These are phyloP conservation scores for Diarsia mendica DNA, from an alignment of 2,888 invertebrate genomes.

Conservation along the genomic window DNA sequence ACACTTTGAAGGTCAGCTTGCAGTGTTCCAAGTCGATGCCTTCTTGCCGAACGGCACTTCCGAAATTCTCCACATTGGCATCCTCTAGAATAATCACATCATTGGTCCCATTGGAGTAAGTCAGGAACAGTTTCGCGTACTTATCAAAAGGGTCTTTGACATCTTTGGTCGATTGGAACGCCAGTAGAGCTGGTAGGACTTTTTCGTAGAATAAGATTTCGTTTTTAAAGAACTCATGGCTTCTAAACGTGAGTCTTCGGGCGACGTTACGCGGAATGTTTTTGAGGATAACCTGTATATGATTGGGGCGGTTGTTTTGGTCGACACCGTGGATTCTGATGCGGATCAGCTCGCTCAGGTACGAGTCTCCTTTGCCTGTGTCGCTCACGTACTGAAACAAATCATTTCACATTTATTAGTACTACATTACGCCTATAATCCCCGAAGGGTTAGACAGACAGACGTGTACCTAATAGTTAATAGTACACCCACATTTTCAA, in stretches of 20 bases:
- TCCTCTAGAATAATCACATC: conserved; percentile 91
- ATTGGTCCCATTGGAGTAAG: conserved; percentile 87
- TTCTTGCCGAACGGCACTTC: conserved; percentile 84
- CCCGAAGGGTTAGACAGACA: too few relatives aligned
- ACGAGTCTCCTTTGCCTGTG: conserved; percentile 92
- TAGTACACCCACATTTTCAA: too few relatives aligned
- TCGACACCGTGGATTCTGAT: conserved; percentile 89
- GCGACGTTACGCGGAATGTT: conserved; percentile 92
- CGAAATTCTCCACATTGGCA: conserved; percentile 84
- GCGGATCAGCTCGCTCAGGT: conserved; percentile 92
- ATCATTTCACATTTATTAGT: conserved; percentile 8
- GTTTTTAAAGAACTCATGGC: conserved; percentile 92
- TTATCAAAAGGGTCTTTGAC: conserved; percentile 88
- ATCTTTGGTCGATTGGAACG: conserved; percentile 82
- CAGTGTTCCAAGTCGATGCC: conserved; percentile 89
- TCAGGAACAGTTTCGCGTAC: conserved; percentile 85
- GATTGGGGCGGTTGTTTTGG: conserved; percentile 68
- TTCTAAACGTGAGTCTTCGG: conserved; percentile 91
- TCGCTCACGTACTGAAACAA: conserved; percentile 81
- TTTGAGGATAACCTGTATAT: conserved; percentile 91
- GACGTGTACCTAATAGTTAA: too few relatives aligned
- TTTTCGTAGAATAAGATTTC: conserved; percentile 92
- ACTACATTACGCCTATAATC: background rate
- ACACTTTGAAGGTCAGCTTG: conserved; percentile 84
- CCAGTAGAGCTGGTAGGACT: conserved; percentile 85